These are phyloP conservation scores for Bicyclus anynana DNA, from an alignment of 1,140 invertebrate genomes.

Conservation along the genomic window DNA sequence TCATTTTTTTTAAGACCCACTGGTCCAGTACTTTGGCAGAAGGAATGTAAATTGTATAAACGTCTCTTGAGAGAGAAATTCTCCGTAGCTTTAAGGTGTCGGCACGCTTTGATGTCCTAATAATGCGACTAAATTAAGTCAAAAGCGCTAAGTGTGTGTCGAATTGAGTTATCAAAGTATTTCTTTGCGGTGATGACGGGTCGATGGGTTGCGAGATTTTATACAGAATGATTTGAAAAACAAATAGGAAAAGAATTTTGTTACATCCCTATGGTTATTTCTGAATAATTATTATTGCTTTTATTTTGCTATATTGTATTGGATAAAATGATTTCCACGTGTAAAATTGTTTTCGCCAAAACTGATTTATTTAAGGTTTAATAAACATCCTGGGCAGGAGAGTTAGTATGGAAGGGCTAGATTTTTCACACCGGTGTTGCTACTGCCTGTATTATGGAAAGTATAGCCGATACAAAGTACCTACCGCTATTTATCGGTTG, in stretches of 20 bases:
- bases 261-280: too few species aligned
- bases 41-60: not conserved
- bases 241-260: not conserved
- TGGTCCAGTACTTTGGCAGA: not conserved
- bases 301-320: too few species aligned
- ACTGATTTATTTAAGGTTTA: too few species aligned
- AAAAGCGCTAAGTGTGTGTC: slow-evolving; percentile 71
- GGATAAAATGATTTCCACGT: too few species aligned
- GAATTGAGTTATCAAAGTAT: slow-evolving; percentile 71
- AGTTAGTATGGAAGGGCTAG: too few species aligned
- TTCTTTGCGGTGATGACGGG: slow-evolving; percentile 50
- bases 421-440: too few species aligned
- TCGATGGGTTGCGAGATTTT: slow-evolving; percentile 21
- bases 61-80: not conserved
- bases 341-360: too few species aligned
- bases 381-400: too few species aligned
- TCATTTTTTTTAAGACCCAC: not conserved
- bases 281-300: too few species aligned
- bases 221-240: slow-evolving; percentile 5
- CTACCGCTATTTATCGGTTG: too few species aligned
- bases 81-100: slow-evolving; percentile 24
- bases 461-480: too few species aligned
- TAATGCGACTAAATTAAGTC: slow-evolving; percentile 75
- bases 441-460: too few species aligned
- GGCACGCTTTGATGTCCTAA: slow-evolving; percentile 63